Percentiles rank a stretch among this genome's conserved stretches.
These are phyloP conservation scores for Bovichtus variegatus DNA, from an alignment of 2,797 vertebrate genomes.

Conservation along the genomic window DNA sequence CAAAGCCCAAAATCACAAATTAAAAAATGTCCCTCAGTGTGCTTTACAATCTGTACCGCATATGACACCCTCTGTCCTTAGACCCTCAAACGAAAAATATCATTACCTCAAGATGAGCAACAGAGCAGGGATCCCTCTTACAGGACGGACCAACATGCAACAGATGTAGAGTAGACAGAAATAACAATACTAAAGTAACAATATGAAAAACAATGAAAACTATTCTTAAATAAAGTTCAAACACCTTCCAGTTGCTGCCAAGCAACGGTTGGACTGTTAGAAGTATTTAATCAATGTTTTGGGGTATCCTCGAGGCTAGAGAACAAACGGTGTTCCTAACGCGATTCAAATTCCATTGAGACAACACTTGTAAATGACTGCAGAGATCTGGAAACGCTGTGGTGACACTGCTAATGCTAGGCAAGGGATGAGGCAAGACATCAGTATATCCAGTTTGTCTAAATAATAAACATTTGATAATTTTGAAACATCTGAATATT, in stretches of 20 bases:
- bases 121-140: not conserved
- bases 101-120: not conserved
- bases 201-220: not conserved
- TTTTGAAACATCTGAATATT: no score
- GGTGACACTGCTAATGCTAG: no score
- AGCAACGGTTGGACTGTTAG: not conserved
- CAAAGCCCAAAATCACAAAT: not conserved
- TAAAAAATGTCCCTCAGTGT: not conserved
- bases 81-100: not conserved
- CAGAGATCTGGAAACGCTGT: not conserved
- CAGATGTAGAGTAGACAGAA: not conserved
- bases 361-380: no score
- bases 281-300: no score
- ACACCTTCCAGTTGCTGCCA: not conserved
- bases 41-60: not conserved
- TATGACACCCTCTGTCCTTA: not conserved
- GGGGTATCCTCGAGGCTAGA: not conserved
- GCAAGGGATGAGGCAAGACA: no score
- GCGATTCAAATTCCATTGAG: not conserved
- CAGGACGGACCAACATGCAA: not conserved
- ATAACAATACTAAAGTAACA: not conserved
- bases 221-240: not conserved
- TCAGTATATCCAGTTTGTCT: no score
- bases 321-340: not conserved
- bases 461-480: no score